Evolutionary conservation across 2,888 invertebrate genomes (phyloP).

Genomic region (Drosophila borborema): DNA sequence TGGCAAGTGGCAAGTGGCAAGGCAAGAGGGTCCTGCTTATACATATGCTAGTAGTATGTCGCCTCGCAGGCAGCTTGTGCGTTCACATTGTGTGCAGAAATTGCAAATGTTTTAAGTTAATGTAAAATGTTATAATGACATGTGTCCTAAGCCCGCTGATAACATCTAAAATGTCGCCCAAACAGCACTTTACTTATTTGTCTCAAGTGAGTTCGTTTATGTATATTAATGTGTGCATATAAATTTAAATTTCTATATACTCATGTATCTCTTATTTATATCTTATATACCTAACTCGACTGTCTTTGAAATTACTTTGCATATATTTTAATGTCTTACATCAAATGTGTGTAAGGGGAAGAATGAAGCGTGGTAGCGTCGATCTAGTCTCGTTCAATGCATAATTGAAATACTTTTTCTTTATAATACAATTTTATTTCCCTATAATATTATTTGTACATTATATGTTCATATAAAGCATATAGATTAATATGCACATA

Average conservation of each 20-base stretch:
- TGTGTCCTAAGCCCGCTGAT: conserved; percentile 63
- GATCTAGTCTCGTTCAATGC: too few relatives aligned
- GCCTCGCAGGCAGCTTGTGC: conserved; percentile 32
- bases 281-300: too few relatives aligned
- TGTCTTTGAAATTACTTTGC: too few relatives aligned
- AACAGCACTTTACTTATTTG: conserved; percentile 25
- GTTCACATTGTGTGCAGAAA: conserved; percentile 62
- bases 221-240: neutral
- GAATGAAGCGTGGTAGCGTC: too few relatives aligned
- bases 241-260: neutral
- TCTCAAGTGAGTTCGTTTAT: conserved; percentile 33
- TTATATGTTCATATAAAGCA: too few relatives aligned
- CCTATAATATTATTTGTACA: too few relatives aligned
- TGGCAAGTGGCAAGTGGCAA: conserved; percentile 64
- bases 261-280: neutral
- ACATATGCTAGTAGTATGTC: conserved; percentile 12
- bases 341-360: too few relatives aligned
- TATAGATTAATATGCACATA: too few relatives aligned
- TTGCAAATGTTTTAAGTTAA: conserved; percentile 80
- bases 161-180: conserved; percentile 24
- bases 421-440: too few relatives aligned
- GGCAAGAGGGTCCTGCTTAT: conserved; percentile 28
- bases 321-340: too few relatives aligned
- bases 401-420: too few relatives aligned
- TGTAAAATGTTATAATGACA: conserved; percentile 77